Base-by-base conservation (phyloP, 2,797 vertebrate species). In the Lagodon rhomboides region DNA sequence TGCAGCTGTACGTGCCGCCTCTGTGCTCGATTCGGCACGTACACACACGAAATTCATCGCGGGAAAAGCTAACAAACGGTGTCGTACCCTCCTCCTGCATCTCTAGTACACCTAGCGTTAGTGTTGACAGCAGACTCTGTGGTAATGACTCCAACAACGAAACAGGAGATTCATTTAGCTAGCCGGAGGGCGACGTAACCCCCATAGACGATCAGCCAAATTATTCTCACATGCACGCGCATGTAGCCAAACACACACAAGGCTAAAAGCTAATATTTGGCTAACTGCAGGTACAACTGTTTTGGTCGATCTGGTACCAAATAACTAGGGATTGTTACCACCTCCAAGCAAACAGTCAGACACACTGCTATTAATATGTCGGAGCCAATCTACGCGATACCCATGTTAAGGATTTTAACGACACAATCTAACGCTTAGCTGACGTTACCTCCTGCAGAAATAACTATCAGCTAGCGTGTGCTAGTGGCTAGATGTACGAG, bases 181-280 rank as follows among this genome's bases (percentile, higher is more conserved):
- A 3, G 16, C 15, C 12, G 3, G 5, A 1, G 38, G 43, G 11
- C 23, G 38, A 11, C 46, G 25, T 38, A 38, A 9, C 34, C 27
- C 12, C 13, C 46, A 50, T 0, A 69, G 38, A 75, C 74, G 16
- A 59, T 23, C 54, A 51, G 20, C 12, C 11, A 62, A 69, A 67
- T 49, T 18, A 58, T 34, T 27, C n/a, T 61, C 27, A 58, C 70
- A 65, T 67, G 75, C 50, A 86, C 75, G 80, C 84, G 78, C 86
- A 76, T 61, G 66, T 25, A 74, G 43, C 68, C 73, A 80, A 79
- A 86, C 79, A 88, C 79, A 88, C 23, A 61, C 63, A 34, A 5
- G 17, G 30, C 60, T 65, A 16, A 1, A 27, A 25, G 66, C 83
- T 68, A 59, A 27, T 12, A 9, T 2, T 16, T 3, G 12, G 66